Conservation (phyloP, 2,888 invertebrate species). For the Tholera decimalis region DNA sequence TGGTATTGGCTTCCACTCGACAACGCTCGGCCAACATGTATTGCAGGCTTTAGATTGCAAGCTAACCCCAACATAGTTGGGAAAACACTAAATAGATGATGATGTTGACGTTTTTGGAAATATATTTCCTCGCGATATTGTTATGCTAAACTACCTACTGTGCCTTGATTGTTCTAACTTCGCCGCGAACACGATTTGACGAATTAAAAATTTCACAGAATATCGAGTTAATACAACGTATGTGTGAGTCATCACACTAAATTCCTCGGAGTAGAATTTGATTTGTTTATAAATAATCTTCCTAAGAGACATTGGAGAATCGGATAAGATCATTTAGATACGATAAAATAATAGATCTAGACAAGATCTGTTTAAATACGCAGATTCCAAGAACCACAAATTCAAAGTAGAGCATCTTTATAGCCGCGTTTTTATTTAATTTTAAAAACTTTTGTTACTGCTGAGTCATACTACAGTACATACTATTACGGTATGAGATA, state of each 20-base stretch:
- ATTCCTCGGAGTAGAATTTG: constrained; percentile 46
- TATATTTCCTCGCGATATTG: no score
- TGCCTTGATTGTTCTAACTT: no score
- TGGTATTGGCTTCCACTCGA: no score
- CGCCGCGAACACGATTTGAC: no score
- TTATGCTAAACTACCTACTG: no score
- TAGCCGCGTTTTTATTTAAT: not conserved
- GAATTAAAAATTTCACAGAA: constrained; percentile 17
- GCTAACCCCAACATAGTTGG: no score
- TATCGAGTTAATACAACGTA: not conserved
- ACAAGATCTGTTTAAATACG: not conserved
- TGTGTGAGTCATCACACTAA: constrained; percentile 44
- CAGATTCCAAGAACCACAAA: not conserved
- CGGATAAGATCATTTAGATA: constrained; percentile 25
- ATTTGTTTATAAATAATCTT: constrained; percentile 58
- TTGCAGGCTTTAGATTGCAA: no score
- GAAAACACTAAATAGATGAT: no score
- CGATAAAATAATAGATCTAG: not conserved
- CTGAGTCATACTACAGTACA: not conserved
- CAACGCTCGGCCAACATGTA: no score
- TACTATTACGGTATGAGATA: constrained; percentile 5
- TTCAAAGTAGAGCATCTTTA: not conserved
- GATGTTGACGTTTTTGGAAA: no score
- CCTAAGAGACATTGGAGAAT: constrained; percentile 10
- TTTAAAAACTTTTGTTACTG: not conserved